Evolutionary conservation across 2,113 vertebrate genomes (phyloP), one percentile per base, ranked within the genome.

Genomic region (Strigops habroptila): DNA sequence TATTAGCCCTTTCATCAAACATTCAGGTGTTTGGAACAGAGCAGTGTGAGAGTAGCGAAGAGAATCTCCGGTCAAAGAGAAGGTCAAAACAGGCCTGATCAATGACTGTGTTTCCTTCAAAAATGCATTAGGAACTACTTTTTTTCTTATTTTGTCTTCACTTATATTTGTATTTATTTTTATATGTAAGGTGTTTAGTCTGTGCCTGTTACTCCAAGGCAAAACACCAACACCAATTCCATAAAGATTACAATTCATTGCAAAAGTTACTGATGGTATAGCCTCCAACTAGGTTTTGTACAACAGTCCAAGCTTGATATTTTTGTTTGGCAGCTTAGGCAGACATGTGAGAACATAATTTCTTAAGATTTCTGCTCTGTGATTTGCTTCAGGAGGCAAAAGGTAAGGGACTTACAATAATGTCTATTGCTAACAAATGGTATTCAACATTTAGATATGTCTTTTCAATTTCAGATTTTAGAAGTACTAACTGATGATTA

Each of bases 21-120:
- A 85, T 89, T 53, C 59, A 70, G 48, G 31, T 91, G 6, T 53
- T 96, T 62, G 91, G 62, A 91, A 62, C 68, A 82, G 67, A 94
- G 62, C 31, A 49, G 33, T 15, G 83, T 79, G 24, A 90, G 35
- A 70, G 79, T 31, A 87, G 92, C 21, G 30, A 95, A 91, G 86
- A 96, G 59, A 55, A 30, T 51, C 14, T 71, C 35, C 57, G 41
- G 37, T 41, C 43, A 79, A 75, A 75, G 19, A 55, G 31, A 69
- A 70, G 17, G 18, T 69, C 9, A 78, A 52, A 67, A 82, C 37
- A n/a, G 10, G 14, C 3, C 10, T 74, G 10, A 12, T 41, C 27
- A 21, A 33, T 44, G 9, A 27, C 24, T 44, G 28, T 7, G 1
- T 84, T 79, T 78, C 51, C 28, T 46, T 46, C 2, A 78, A 60